Base-by-base conservation (phyloP, 2,113 vertebrate species). In the Uropsilus gracilis region DNA sequence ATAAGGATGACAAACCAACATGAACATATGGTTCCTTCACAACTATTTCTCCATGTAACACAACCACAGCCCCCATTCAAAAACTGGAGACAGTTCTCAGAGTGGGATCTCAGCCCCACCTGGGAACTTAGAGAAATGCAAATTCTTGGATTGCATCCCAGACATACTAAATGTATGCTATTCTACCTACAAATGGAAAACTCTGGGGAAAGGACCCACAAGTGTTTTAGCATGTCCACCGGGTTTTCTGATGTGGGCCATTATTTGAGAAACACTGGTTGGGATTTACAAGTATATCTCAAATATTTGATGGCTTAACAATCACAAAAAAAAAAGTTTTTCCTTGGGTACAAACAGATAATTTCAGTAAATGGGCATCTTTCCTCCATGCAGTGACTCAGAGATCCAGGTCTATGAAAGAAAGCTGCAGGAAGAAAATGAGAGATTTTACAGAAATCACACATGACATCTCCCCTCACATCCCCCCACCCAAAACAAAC, bases 321-420 rank as follows among this genome's bases (percentile, higher is more conserved):
- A n/a, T 6, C 9, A 32, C 44, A 66, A 17, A 3, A 10, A 66
- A 66, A 50, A 8, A 9, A 0, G 50, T 89, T 55, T 44, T 55
- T 72, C 69, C 64, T 86, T 44, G 20, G 44, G 34, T 81, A 63
- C 32, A 78, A 72, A 44, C 59, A 46, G 88, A 50, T 78, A 72
- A 5, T 50, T 22, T n/a, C 48, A 22, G 4, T 42, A 77, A 26
- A 0, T 57, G 13, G 37, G 14, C 57, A 68, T n/a, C 48, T 90
- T 39, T 83, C 89, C 42, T 91, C 12, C 10, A 30, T 4, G 6
- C 16, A 39, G 30, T 61, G 46, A 61, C 24, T 63, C 77, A 39
- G 50, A 85, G 53, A 66, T 26, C 37, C 72, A 72, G 37, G 11
- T 16, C 6, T 0, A 0, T 69, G 32, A n/a, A n/a, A 50, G 32